Conservation (phyloP, 2,113 vertebrate genomes). For the human region GRCh38 chr1:119476501-119477000, state of each 20-base stretch:
- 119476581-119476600: not conserved
- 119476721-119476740: not conserved
- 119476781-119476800: not conserved
- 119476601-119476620: not conserved
- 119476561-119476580: not conserved
- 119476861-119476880: not conserved
- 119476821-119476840: not conserved
- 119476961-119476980: not conserved
- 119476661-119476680: not conserved
- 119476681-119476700: no score
- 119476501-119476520: not conserved
- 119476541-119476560: not conserved
- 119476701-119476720: not conserved
- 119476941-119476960: not conserved
- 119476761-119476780: not conserved
- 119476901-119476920: not conserved
- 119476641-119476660: not conserved
- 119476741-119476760: not conserved
- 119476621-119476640: not conserved
- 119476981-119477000: not conserved
- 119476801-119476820: not conserved
- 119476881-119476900: accelerated
- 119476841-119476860: not conserved
- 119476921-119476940: accelerated
- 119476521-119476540: not conserved